Evolutionary conservation across 2,113 vertebrate genomes (phyloP), one percentile per base, ranked within the genome.

Genomic region (Bombycilla garrulus): DNA sequence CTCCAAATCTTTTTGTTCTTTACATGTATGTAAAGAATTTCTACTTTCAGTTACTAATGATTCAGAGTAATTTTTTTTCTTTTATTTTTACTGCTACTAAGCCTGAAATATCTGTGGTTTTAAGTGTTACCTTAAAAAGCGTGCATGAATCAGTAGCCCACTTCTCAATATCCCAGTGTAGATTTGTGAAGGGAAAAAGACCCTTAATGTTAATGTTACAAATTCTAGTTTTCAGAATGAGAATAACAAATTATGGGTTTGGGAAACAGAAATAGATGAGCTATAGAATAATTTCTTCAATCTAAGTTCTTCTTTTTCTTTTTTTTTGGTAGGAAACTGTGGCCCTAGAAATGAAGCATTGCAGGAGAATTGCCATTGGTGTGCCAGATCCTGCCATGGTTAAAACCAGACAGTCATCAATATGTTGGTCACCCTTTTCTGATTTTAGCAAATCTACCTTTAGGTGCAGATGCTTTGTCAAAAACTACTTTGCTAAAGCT

Each of bases 71-170:
- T 83, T 70, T 45, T n/a, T 44, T n/a, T 51, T 53, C 42, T n/a
- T 42, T 57, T 42, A 42, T 42, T 42, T n/a, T 42, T 36, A 69
- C 57, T 95, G 21, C 60, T 94, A n/a, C 33, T 53, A 88, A 85
- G 44, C 45, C 35, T 94, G 50, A 79, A 90, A 79, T 90, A 96
- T 21, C 38, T 86, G 42, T 60, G 53, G 29, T 95, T 93, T 93
- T 84, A 95, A 94, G 60, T 79, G n/a, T 29, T 87, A 31, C 79
- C 67, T 86, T 72, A 91, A 36, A 61, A 15, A 73, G 58, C 44
- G 31, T 44, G 22, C 35, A 88, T 51, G 62, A 93, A 94, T 80
- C 35, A 76, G 93, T 91, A 86, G 9, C 42, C 91, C 31, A 17
- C 35, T 74, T 86, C 26, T 40, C 33, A 58, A 9, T 54, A 65